These are phyloP conservation scores for Hymenochirus boettgeri DNA, from an alignment of 2,113 vertebrate genomes.

Conservation along the genomic window DNA sequence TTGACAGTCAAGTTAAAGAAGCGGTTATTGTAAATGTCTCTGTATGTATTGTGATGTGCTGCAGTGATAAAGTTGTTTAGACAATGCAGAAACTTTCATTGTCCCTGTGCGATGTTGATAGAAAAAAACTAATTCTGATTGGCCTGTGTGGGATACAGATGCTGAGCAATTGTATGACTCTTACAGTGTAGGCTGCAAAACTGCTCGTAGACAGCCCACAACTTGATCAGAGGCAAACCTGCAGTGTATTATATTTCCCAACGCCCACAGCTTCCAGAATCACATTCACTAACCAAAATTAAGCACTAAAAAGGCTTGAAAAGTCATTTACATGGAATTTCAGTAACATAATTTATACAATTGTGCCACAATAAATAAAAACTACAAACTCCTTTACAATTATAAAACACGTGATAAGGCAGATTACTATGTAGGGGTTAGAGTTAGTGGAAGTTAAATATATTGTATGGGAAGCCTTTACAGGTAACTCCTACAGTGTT, in stretches of 20 bases:
- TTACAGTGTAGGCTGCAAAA: neutral
- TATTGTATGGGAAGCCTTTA: neutral
- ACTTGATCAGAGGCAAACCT: neutral
- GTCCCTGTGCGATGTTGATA: neutral
- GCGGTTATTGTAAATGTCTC: too few relatives aligned
- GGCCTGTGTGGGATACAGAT: neutral
- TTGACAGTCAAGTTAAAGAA: too few relatives aligned
- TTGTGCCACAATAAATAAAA: neutral
- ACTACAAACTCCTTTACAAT: neutral
- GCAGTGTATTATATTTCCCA: neutral
- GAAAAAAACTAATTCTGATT: neutral
- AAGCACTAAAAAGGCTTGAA: neutral
- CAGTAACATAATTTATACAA: neutral
- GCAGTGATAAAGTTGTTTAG: neutral
- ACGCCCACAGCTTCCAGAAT: neutral
- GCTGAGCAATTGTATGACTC: too few relatives aligned
- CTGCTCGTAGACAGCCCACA: neutral
- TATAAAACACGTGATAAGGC: neutral
- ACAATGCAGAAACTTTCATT: neutral
- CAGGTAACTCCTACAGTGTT: too few relatives aligned
- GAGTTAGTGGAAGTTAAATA: too few relatives aligned
- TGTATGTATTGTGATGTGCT: too few relatives aligned
- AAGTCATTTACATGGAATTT: neutral
- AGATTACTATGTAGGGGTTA: neutral
- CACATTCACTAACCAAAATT: neutral